These are phyloP conservation scores for Aegotheles bennettii DNA, from an alignment of 2,113 vertebrate genomes.

Conservation along the genomic window DNA sequence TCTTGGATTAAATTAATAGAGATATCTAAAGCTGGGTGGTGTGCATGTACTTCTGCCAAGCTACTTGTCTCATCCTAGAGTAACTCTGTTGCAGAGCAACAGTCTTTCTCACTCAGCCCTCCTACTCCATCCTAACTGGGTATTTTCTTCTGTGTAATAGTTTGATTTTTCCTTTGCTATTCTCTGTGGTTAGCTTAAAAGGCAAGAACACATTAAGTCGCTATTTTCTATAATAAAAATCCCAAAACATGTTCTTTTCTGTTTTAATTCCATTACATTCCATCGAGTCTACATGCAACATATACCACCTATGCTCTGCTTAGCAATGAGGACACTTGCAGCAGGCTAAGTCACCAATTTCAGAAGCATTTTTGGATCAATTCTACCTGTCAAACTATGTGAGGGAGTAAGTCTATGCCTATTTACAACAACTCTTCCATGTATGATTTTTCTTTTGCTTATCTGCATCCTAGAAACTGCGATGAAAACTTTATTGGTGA, in stretches of 20 bases:
- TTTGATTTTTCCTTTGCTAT: background rate
- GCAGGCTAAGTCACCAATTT: background rate
- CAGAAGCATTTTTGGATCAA: background rate
- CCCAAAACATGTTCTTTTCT: background rate
- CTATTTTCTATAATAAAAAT: slow-evolving; percentile 32
- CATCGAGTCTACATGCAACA: background rate
- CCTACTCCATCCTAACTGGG: background rate
- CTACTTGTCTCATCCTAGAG: background rate
- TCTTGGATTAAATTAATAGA: background rate
- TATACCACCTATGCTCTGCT: background rate
- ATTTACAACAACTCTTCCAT: background rate
- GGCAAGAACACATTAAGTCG: slow-evolving; percentile 15
- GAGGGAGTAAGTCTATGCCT: background rate
- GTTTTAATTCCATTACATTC: background rate
- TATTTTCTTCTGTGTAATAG: background rate
- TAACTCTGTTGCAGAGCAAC: slow-evolving; percentile 7
- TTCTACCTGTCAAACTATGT: background rate
- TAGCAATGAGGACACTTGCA: background rate
- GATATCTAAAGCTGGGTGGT: background rate
- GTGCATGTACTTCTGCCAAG: background rate
- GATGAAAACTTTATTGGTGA: background rate
- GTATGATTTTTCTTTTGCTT: background rate
- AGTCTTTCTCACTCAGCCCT: background rate
- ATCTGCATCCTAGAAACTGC: background rate
- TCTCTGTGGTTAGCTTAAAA: slow-evolving; percentile 25